Evolutionary conservation across 2,888 invertebrate genomes (phyloP).

Genomic region (Dastarcus helophoroides): DNA sequence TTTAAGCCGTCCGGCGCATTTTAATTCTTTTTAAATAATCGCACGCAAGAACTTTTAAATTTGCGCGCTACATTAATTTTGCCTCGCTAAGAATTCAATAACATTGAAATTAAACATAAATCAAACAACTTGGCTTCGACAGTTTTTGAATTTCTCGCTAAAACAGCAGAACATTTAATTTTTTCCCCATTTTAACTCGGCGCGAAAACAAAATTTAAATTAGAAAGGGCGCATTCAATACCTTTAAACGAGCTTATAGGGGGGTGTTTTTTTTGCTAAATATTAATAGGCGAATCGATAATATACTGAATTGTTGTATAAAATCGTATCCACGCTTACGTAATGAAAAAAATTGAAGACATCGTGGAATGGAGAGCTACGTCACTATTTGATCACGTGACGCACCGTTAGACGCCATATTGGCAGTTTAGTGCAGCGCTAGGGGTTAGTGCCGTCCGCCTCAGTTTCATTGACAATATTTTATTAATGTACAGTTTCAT

Average conservation of each 20-base stretch:
- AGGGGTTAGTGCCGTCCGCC: slow-evolving; percentile 40
- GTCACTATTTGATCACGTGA: slow-evolving; percentile 46
- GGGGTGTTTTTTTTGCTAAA: not conserved
- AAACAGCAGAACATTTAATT: no score
- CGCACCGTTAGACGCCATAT: slow-evolving; percentile 47
- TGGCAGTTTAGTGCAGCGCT: slow-evolving; percentile 42
- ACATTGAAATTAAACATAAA: not conserved
- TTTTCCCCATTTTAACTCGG: no score
- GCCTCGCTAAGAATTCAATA: no score
- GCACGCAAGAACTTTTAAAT: slow-evolving; percentile 1
- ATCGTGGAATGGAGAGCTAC: slow-evolving; percentile 34
- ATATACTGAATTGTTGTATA: slow-evolving; percentile 18
- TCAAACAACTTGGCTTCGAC: not conserved
- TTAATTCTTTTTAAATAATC: no score
- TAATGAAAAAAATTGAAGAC: slow-evolving; percentile 35
- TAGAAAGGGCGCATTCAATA: no score
- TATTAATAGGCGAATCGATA: slow-evolving; percentile 6
- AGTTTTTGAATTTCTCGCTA: no score
- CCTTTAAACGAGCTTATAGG: no score
- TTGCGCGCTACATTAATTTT: slow-evolving; percentile 1
- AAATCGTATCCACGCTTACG: slow-evolving; percentile 30
- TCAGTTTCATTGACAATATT: no score
- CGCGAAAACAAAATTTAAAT: no score
- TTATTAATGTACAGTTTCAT: no score
- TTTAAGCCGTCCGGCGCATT: no score